Conservation (phyloP, 2,797 vertebrate genomes). For the Hipposideros larvatus region DNA sequence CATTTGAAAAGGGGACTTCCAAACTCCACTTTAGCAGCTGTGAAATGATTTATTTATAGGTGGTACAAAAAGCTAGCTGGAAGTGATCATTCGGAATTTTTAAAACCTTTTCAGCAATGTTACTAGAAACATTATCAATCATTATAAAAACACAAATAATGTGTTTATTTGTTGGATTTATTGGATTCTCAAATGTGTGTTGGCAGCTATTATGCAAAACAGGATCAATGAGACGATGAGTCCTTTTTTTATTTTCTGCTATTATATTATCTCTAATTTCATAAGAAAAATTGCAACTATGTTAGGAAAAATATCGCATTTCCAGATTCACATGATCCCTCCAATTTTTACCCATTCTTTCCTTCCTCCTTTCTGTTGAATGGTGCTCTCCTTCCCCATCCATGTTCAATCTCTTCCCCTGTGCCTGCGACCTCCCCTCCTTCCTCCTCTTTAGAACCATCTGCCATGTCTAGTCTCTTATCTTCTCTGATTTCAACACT, state of each 20-base stretch:
- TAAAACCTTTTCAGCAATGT: conserved; percentile 65
- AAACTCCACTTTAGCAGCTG: conserved; percentile 63
- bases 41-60: conserved; percentile 74
- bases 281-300: conserved; percentile 23
- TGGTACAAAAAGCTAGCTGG: conserved; percentile 69
- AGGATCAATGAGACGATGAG: not conserved
- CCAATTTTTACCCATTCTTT: not conserved
- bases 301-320: not conserved
- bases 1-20: conserved; percentile 79
- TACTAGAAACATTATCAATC: conserved; percentile 57
- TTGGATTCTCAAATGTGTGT: not conserved
- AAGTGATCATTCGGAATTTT: conserved; percentile 77
- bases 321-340: not conserved
- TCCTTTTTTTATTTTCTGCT: conserved; percentile 23
- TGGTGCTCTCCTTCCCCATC: not conserved
- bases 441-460: not conserved
- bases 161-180: conserved; percentile 35
- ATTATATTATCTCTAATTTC: conserved; percentile 16
- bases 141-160: conserved; percentile 36
- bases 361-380: not conserved
- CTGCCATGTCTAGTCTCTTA: not conserved
- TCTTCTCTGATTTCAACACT: conserved; percentile 13
- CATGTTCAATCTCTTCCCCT: not conserved
- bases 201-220: not conserved
- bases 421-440: fast-evolving